Evolutionary conservation across 2,888 invertebrate genomes (phyloP).

Genomic region (Stegana nigrithorax): DNA sequence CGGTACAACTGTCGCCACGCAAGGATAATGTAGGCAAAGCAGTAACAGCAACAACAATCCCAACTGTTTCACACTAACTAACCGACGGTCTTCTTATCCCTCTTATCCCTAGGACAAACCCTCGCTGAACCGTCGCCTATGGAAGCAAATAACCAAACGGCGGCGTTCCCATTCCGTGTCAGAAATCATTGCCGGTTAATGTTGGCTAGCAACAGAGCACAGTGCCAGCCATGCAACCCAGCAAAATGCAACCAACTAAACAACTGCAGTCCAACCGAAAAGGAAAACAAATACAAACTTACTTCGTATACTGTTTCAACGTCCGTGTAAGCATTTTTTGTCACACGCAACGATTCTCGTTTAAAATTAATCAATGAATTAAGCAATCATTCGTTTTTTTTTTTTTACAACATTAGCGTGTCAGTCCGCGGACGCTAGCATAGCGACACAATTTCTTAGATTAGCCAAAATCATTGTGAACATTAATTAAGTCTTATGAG

Average conservation of each 20-base stretch:
- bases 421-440: no score
- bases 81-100: slow-evolving; percentile 5
- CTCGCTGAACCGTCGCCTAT: slow-evolving; percentile 81
- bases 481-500: no score
- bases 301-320: slow-evolving; percentile 2
- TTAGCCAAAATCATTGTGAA: no score
- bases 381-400: no score
- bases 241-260: no score
- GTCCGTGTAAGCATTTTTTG: slow-evolving; percentile 13
- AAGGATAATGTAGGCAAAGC: slow-evolving; percentile 66
- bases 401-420: no score
- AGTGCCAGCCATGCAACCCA: no score
- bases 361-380: no score
- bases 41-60: not conserved
- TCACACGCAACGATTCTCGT: no score
- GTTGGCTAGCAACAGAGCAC: no score
- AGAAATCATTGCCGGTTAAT: slow-evolving; percentile 66
- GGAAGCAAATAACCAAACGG: slow-evolving; percentile 83
- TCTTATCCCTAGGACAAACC: slow-evolving; percentile 76
- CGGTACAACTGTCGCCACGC: slow-evolving; percentile 64
- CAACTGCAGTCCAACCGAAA: no score
- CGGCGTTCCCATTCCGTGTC: slow-evolving; percentile 72
- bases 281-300: not conserved
- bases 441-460: no score
- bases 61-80: not conserved